phyloP scores from a whole-genome alignment of 2,797 vertebrate genomes.

The Bryconaethiops microstoma region DNA sequence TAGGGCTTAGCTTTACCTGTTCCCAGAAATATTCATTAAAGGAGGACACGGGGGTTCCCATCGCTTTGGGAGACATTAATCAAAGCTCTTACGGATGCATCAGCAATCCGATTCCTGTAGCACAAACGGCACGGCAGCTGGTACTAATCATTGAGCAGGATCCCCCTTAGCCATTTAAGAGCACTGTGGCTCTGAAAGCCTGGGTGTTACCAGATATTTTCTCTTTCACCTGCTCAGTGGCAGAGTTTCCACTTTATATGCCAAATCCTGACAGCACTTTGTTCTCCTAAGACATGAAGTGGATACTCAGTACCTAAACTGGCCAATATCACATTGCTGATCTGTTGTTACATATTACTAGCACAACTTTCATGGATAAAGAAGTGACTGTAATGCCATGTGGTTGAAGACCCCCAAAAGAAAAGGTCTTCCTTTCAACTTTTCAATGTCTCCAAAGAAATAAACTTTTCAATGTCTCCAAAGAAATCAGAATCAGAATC shows the following conservation, averaged over 20 bases:
- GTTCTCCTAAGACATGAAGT: slow-evolving; percentile 18
- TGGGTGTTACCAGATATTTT: slow-evolving; percentile 53
- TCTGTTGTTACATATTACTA: neutral
- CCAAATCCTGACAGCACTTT: slow-evolving; percentile 36
- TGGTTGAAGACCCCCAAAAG: neutral
- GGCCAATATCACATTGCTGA: neutral
- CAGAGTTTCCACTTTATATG: slow-evolving; percentile 29
- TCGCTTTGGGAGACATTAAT: slow-evolving; percentile 67
- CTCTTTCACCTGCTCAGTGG: slow-evolving; percentile 47
- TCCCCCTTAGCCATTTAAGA: slow-evolving; percentile 33
- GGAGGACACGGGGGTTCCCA: slow-evolving; percentile 58
- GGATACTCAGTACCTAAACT: neutral
- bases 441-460: too few relatives aligned
- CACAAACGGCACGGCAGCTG: slow-evolving; percentile 69
- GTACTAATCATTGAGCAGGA: slow-evolving; percentile 70
- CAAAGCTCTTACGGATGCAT: slow-evolving; percentile 61
- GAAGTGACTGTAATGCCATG: neutral
- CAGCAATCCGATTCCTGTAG: slow-evolving; percentile 51
- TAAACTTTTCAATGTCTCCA: too few relatives aligned
- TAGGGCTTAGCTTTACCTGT: slow-evolving; percentile 56
- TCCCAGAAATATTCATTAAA: slow-evolving; percentile 70
- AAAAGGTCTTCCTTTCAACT: too few relatives aligned
- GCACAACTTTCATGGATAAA: neutral
- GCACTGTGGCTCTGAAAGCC: slow-evolving; percentile 27
- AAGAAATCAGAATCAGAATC: too few relatives aligned